Percentiles rank a stretch among this genome's conserved stretches.
These are phyloP conservation scores for Diarsia rubi DNA, from an alignment of 2,888 invertebrate species.

Conservation along the genomic window DNA sequence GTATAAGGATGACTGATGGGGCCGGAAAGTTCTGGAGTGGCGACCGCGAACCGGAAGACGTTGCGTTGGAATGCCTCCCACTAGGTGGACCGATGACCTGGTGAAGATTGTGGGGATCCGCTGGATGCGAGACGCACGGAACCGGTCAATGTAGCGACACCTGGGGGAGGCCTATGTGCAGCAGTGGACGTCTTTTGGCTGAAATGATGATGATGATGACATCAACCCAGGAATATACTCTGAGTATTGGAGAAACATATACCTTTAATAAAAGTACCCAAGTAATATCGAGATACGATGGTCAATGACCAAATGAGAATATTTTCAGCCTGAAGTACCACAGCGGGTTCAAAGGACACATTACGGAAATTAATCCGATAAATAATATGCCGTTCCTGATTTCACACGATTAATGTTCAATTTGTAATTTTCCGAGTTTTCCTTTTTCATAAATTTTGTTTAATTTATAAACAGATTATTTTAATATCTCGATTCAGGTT, in stretches of 20 bases:
- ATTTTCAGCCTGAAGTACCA: neutral
- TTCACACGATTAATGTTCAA: constrained; percentile 22
- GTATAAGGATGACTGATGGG: no score
- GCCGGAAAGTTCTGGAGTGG: no score
- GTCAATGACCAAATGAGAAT: neutral
- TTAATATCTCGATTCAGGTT: neutral
- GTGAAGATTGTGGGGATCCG: no score
- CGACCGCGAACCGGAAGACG: no score
- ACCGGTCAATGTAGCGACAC: no score
- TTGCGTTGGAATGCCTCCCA: no score
- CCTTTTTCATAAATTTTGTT: neutral
- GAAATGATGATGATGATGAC: no score
- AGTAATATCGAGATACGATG: neutral
- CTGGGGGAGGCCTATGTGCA: no score
- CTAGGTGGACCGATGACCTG: no score
- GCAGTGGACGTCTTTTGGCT: no score
- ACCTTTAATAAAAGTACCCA: neutral
- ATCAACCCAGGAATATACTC: neutral
- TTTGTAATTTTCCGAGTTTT: constrained; percentile 12
- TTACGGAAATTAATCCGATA: constrained; percentile 23
- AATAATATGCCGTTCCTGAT: constrained; percentile 9
- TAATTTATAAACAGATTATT: constrained; percentile 15
- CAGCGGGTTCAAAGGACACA: constrained; percentile 5
- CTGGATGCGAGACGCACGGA: no score
- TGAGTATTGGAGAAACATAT: neutral